phyloP scores from a whole-genome alignment of 2,888 invertebrate species.

The Orthonychiurus folsomi region DNA sequence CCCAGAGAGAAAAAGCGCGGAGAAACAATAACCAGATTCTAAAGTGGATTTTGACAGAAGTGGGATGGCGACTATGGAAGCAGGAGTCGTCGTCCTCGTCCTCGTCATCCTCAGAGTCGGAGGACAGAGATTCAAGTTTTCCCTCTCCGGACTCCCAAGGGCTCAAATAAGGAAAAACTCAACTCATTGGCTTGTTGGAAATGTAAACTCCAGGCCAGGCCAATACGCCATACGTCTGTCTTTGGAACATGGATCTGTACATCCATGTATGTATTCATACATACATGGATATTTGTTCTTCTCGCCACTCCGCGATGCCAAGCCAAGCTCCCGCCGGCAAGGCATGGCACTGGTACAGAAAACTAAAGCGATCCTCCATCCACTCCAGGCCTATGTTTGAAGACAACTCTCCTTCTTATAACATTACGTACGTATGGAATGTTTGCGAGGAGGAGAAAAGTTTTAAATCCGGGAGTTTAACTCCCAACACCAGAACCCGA shows the following conservation, averaged over 20 bases:
- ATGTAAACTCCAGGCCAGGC: neutral
- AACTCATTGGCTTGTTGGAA: neutral
- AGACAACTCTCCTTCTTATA: neutral
- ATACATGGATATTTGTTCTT: no score
- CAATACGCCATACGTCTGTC: no score
- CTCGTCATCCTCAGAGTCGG: no score
- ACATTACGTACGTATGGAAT: neutral
- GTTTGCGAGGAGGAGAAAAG: neutral
- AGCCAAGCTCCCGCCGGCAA: no score
- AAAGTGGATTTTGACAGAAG: slow-evolving; percentile 4
- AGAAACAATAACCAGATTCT: neutral
- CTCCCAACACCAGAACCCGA: neutral
- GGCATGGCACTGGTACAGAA: no score
- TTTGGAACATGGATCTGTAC: no score
- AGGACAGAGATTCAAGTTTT: slow-evolving; percentile 1
- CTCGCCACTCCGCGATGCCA: no score
- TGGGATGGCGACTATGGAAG: slow-evolving; percentile 2
- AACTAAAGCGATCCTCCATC: neutral
- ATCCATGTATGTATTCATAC: neutral
- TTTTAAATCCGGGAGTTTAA: slow-evolving; percentile 1
- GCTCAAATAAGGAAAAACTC: neutral
- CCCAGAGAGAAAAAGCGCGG: neutral
- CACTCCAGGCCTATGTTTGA: neutral
- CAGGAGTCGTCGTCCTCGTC: neutral
- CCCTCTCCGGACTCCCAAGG: neutral